Conservation (phyloP, 2,113 vertebrate species). For the Rhizomys pruinosus region DNA sequence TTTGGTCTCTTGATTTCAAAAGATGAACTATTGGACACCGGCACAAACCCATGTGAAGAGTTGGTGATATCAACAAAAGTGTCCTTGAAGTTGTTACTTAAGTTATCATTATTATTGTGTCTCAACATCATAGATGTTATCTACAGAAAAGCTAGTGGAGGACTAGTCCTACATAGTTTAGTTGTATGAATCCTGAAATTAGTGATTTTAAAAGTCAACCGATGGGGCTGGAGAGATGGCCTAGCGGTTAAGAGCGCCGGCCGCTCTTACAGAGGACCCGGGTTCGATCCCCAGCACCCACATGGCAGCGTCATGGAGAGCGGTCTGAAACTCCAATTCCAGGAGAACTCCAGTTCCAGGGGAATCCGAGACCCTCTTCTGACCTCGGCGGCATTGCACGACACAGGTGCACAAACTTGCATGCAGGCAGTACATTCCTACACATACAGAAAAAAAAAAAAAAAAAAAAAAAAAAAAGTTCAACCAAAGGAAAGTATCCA, state of each 20-base stretch:
- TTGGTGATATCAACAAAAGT: background rate
- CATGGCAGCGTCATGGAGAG: too few species aligned
- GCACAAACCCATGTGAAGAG: background rate
- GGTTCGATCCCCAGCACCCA: too few species aligned
- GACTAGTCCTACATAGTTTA: background rate
- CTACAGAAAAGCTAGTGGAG: background rate
- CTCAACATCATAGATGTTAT: background rate
- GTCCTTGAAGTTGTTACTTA: background rate
- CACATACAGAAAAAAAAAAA: too few species aligned
- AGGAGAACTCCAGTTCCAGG: too few species aligned
- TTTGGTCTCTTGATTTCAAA: background rate
- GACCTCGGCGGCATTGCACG: too few species aligned
- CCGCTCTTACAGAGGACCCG: too few species aligned
- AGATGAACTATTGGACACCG: background rate
- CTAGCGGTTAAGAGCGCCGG: too few species aligned
- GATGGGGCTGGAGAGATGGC: too few species aligned
- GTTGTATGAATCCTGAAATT: conserved; percentile 1
- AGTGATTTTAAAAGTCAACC: background rate
- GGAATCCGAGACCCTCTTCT: too few species aligned
- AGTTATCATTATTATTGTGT: background rate
- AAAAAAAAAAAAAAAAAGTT: background rate
- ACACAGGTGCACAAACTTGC: too few species aligned
- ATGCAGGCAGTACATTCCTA: too few species aligned
- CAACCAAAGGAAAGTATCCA: background rate
- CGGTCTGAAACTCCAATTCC: too few species aligned